Base-by-base conservation (phyloP, 23 tunicate genomes). In the Halocynthia aurantium region DNA sequence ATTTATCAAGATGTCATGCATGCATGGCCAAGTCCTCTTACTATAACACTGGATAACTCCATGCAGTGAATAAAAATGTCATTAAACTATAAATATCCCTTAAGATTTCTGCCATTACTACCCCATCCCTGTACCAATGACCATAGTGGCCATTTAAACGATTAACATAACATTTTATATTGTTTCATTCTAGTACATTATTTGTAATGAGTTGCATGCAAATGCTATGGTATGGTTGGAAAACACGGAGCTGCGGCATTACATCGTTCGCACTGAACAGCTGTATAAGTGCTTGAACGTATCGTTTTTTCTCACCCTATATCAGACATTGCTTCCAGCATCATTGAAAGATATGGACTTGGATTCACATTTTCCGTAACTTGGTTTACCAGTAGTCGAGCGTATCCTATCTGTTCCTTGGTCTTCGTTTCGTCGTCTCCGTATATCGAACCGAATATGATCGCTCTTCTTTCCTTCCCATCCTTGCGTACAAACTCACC, bases 271-370 rank as follows among this genome's bases (percentile, higher is more conserved):
- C 12, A 10, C 12, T 57, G 12, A 57, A 57, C 62, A 10, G 62
- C 12, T 12, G 12, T 57, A 10, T 57, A 57, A 10, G 10, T 10
- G 12, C 15, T 58, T 13, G 17, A 58, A 58, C 17, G 63, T 58
- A 58, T 4, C 15, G 2, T 5, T 13, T 58, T 58, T 2, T n/a
- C 78, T 74, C 55, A 74, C 78, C 78, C 78, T n/a, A 55, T 74
- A 15, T 74, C 78, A 8, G 61, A 62, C 62, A 74, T 54, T 52
- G 78, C 78, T 0, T 74, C 60, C 40, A 54, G 8, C 50, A 74
- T 55, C 9, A 74, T 20, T 6, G 78, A 53, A 6, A 74, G 56
- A 64, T 74, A 49, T 52, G 78, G 78, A 74, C 56, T 74, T 54
- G 50, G 4, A 19, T 54, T 54, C 22, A 54, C 78, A 8, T 74